Evolutionary conservation across 2,888 invertebrate genomes (phyloP).

Genomic region (Mystacides longicornis): DNA sequence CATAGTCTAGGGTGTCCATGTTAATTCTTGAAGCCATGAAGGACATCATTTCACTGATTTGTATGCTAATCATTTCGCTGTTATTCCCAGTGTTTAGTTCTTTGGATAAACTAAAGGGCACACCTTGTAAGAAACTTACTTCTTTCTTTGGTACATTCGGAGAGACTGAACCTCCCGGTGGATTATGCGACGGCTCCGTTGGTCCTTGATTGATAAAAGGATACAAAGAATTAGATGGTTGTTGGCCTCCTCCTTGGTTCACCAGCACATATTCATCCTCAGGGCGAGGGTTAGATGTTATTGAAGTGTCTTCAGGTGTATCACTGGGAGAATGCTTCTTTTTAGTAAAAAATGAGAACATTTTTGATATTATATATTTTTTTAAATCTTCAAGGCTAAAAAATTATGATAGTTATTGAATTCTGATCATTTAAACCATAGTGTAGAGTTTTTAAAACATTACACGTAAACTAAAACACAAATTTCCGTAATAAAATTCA

Average conservation of each 20-base stretch:
- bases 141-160: slow-evolving; percentile 21
- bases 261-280: slow-evolving; percentile 42
- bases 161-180: neutral
- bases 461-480: no score
- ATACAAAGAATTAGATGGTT: slow-evolving; percentile 12
- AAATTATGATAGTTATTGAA: no score
- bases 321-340: slow-evolving; percentile 43
- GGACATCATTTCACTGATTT: slow-evolving; percentile 46
- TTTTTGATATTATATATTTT: slow-evolving; percentile 25
- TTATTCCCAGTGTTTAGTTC: slow-evolving; percentile 42
- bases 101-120: slow-evolving; percentile 48
- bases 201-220: slow-evolving; percentile 18
- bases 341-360: slow-evolving; percentile 46
- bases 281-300: slow-evolving; percentile 40
- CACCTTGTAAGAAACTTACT: slow-evolving; percentile 43
- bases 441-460: no score
- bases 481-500: no score
- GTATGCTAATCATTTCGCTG: slow-evolving; percentile 43
- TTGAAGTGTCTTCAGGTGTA: slow-evolving; percentile 31
- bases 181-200: neutral
- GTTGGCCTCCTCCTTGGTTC: slow-evolving; percentile 26
- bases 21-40: slow-evolving; percentile 45
- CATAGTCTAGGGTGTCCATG: slow-evolving; percentile 41
- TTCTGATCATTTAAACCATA: no score
- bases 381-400: no score